phyloP scores from a whole-genome alignment of 2,113 vertebrate genomes.

The Prinia subflava region DNA sequence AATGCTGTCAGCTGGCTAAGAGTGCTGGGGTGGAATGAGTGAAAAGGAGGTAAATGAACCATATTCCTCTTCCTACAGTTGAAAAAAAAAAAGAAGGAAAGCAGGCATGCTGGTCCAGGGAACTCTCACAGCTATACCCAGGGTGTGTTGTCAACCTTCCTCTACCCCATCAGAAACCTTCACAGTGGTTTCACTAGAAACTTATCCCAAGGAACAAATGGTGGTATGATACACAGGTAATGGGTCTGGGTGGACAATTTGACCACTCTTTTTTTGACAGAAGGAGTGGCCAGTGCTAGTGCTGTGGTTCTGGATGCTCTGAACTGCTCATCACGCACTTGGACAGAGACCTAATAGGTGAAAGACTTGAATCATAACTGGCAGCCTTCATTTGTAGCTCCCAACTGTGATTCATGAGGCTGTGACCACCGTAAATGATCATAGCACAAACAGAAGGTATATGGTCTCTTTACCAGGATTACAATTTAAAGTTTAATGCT shows the following conservation, averaged over 20 bases:
- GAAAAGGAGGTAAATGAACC: not conserved
- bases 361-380: accelerated
- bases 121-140: not conserved
- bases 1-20: not conserved
- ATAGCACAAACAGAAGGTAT: not conserved
- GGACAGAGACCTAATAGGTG: not conserved
- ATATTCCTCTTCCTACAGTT: not conserved
- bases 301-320: not conserved
- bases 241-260: accelerated
- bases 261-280: not conserved
- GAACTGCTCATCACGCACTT: not conserved
- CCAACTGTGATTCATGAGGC: not conserved
- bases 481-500: not conserved
- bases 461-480: not conserved
- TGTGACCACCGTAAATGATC: not conserved
- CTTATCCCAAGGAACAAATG: not conserved
- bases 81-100: not conserved
- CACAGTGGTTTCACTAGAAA: not conserved
- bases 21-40: not conserved
- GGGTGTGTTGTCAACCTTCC: not conserved
- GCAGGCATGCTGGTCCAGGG: not conserved
- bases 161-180: not conserved
- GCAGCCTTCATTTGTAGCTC: not conserved
- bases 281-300: accelerated
- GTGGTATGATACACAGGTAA: no score